Evolutionary conservation across 35 echinoderm and acorn worm genomes (phyloP), one percentile per base, ranked within the genome.

Genomic region (Ophiothrix spiculata): DNA sequence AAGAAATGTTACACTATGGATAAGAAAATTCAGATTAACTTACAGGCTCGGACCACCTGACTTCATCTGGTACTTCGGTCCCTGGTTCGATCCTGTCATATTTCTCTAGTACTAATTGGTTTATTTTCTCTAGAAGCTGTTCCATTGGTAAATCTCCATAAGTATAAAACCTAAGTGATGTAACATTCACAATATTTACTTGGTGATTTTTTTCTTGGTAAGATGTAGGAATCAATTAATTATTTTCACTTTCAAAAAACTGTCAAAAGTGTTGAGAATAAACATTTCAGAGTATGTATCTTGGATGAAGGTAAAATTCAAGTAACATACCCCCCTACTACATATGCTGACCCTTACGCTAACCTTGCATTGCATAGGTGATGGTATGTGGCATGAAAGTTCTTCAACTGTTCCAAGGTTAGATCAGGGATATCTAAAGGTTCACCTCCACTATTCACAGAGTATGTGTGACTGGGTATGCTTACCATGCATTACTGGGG

Each of bases 391-490:
- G 91, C 88, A 86, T 97, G 95, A 39, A 97, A 97, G 0, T 97
- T 41, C 69, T 81, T 97, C n/a, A 93, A 78, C 73, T 97, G 95
- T 37, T 93, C 73, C 85, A 83, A 88, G 31, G 95, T 97, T 40
- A 97, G 79, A 60, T 91, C 80, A 14, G 92, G 91, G 25, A 97
- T 97, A 38, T 79, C 49, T n/a, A 84, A 39, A 4, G 95, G 95
- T 32, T 97, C 92, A 12, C 95, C 95, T 64, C 95, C 95, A 79
- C 88, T 93, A 84, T 98, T 98, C 36, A 90, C 80, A 84, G 91
- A 93, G 85, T 98, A 98, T 79, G 95, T 98, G 86, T 98, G 91
- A 82, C 83, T 87, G 54, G 95, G 95, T n/a, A n/a, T n/a, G n/a
- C n/a, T n/a, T 78, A 95, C 93, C 93, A 91, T 37, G 93, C 56